These are phyloP conservation scores for Araneus ventricosus DNA, from an alignment of 1,140 invertebrate species.

Conservation along the genomic window DNA sequence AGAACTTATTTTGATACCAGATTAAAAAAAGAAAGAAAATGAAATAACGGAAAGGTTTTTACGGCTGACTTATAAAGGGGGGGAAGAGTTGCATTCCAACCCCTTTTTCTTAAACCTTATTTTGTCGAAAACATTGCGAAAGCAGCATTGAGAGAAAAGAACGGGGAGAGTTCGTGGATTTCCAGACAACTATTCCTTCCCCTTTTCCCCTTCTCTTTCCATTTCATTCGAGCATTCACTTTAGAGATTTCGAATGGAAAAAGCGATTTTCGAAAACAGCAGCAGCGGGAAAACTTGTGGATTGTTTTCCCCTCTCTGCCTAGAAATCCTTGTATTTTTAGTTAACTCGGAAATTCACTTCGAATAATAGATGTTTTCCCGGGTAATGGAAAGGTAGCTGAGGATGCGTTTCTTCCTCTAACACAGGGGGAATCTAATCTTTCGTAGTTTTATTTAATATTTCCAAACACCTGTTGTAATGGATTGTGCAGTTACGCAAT, in stretches of 20 bases:
- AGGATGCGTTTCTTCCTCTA: too few relatives aligned
- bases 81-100: not conserved
- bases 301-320: not conserved
- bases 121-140: slow-evolving; percentile 34
- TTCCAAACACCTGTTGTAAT: too few relatives aligned
- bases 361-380: too few relatives aligned
- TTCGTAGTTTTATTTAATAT: too few relatives aligned
- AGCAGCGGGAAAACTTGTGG: not conserved
- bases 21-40: not conserved
- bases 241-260: slow-evolving; percentile 44
- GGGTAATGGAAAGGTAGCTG: too few relatives aligned
- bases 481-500: too few relatives aligned
- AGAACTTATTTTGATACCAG: slow-evolving; percentile 37
- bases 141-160: not conserved
- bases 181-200: not conserved
- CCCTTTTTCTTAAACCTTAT: not conserved
- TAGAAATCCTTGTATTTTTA: not conserved
- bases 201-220: not conserved
- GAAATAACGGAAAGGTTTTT: not conserved
- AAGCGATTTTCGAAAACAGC: slow-evolving; percentile 53
- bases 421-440: too few relatives aligned
- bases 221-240: not conserved
- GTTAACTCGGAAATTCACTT: not conserved
- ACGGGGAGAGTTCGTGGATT: not conserved
- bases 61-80: slow-evolving; percentile 29